Conservation (phyloP, 2,797 vertebrate species). For the Anomalospiza imberbis region DNA sequence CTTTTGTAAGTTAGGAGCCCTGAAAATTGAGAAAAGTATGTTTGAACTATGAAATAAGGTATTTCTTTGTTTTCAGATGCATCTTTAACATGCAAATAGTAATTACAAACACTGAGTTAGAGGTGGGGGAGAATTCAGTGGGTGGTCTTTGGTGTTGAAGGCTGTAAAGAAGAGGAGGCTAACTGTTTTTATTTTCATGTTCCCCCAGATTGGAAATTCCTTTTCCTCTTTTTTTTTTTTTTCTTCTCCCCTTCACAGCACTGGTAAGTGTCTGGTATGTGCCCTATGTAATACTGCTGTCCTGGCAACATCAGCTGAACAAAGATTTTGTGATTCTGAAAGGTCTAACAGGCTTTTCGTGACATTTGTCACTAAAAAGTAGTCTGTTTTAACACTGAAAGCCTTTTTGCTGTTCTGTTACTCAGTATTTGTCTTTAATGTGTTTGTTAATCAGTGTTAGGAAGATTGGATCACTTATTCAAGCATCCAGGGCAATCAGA, state of each 20-base stretch:
- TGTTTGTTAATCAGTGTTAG: conserved; percentile 5
- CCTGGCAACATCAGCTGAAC: background rate
- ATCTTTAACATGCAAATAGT: background rate
- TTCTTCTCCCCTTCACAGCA: background rate
- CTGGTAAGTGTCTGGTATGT: background rate
- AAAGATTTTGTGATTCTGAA: conserved; percentile 9
- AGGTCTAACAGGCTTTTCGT: background rate
- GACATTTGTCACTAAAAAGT: background rate
- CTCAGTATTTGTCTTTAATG: background rate
- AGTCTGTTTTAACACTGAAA: background rate
- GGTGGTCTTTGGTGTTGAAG: background rate
- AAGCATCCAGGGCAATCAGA: conserved; percentile 28
- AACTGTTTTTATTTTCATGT: background rate
- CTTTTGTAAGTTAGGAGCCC: background rate
- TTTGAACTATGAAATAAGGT: background rate
- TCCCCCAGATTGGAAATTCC: background rate
- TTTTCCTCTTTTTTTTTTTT: background rate
- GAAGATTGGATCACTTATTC: conserved; percentile 5
- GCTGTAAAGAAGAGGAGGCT: background rate
- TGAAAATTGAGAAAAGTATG: background rate
- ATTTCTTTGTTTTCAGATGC: background rate
- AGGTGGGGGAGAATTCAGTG: background rate
- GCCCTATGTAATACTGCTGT: background rate
- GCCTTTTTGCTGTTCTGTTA: background rate
- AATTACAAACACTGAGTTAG: background rate